Conservation (phyloP, 2,888 invertebrate species). For the Hetaerina titia region DNA sequence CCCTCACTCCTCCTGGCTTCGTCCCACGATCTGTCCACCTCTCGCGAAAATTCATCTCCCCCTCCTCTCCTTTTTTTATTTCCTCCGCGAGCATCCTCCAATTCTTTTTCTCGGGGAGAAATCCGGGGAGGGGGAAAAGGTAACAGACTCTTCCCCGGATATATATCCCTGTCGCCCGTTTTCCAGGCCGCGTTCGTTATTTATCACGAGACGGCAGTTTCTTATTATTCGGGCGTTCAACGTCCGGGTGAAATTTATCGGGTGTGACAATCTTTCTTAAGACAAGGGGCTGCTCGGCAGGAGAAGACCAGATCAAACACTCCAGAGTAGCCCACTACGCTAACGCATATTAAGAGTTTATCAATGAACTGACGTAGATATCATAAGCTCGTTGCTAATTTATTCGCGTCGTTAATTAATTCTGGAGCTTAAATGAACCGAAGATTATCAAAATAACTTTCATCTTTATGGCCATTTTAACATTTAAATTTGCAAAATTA, state of each 20-base stretch:
- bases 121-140: not conserved
- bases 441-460: not conserved
- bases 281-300: not conserved
- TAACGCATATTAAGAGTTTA: not conserved
- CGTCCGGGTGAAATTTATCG: slow-evolving; percentile 20
- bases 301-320: not conserved
- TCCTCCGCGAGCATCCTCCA: too few species aligned
- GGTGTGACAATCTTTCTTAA: not conserved
- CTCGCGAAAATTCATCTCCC: slow-evolving; percentile 28
- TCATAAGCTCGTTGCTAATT: not conserved
- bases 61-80: too few species aligned
- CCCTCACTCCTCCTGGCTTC: not conserved
- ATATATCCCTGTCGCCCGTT: not conserved
- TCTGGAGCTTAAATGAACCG: not conserved
- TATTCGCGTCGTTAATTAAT: not conserved
- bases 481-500: not conserved
- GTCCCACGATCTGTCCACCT: slow-evolving; percentile 47
- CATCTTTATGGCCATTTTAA: not conserved
- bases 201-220: not conserved
- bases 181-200: not conserved
- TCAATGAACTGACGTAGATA: not conserved
- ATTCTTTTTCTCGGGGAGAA: not conserved
- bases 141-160: not conserved
- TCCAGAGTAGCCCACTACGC: not conserved
- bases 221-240: slow-evolving; percentile 16